These are phyloP conservation scores for Cecidostiba fungosa DNA, from an alignment of 2,888 invertebrate species.

Conservation along the genomic window DNA sequence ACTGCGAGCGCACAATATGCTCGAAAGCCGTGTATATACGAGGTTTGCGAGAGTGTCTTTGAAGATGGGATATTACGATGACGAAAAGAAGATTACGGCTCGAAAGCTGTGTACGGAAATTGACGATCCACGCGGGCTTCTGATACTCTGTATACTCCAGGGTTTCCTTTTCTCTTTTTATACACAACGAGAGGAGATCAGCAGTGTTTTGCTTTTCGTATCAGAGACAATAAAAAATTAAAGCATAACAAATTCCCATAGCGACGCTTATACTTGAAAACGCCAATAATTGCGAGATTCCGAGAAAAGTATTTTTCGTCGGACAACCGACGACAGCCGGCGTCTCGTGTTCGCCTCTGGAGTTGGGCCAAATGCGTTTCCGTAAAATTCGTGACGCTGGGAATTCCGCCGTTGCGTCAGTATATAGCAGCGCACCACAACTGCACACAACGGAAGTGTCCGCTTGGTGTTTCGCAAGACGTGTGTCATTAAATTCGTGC, in stretches of 20 bases:
- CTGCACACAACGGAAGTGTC: conserved; percentile 22
- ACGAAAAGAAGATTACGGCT: background rate
- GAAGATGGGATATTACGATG: background rate
- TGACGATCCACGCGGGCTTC: no score
- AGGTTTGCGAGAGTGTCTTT: background rate
- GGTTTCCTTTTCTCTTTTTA: background rate
- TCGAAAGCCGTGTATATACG: background rate
- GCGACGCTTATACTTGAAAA: background rate
- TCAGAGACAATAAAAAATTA: background rate
- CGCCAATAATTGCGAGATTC: conserved; percentile 10
- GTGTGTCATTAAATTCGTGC: background rate
- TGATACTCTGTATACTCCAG: no score
- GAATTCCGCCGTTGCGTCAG: conserved; percentile 18
- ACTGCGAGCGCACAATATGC: background rate
- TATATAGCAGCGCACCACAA: background rate
- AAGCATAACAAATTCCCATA: background rate
- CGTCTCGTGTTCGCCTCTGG: conserved; percentile 35
- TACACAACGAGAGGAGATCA: background rate
- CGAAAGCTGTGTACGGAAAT: no score
- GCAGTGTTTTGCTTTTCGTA: background rate
- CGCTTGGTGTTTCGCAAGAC: conserved; percentile 2
- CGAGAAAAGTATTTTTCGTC: conserved; percentile 44
- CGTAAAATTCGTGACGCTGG: conserved; percentile 26
- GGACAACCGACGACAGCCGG: background rate
- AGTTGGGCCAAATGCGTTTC: conserved; percentile 40